Evolutionary conservation across 2,888 invertebrate genomes (phyloP).

Genomic region (Pterostichus madidus): DNA sequence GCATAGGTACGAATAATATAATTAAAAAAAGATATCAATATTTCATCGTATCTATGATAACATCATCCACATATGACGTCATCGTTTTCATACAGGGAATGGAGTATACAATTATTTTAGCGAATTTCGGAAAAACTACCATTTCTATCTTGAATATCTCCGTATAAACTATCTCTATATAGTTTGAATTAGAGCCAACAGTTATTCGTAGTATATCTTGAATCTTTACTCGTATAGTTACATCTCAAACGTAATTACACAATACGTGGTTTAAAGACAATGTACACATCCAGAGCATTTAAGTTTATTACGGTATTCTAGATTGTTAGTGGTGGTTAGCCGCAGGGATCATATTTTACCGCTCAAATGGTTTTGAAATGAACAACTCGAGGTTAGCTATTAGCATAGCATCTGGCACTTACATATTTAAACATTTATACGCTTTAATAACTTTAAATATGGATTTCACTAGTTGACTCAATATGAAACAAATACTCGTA

Average conservation of each 20-base stretch:
- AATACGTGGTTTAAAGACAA: conserved; percentile 4
- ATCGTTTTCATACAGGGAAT: too few relatives aligned
- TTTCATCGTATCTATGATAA: too few relatives aligned
- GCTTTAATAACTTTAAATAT: neutral
- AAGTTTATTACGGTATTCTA: conserved; percentile 29
- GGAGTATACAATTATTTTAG: too few relatives aligned
- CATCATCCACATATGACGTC: too few relatives aligned
- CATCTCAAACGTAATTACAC: conserved; percentile 16
- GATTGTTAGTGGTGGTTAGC: conserved; percentile 12
- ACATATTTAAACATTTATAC: conserved; percentile 26
- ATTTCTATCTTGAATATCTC: too few relatives aligned
- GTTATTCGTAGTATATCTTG: neutral
- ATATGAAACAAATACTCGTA: neutral
- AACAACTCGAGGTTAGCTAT: neutral
- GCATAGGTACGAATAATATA: too few relatives aligned
- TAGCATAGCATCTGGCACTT: conserved; percentile 25
- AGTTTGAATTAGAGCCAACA: neutral
- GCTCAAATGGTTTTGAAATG: conserved; percentile 30
- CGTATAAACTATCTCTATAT: neutral
- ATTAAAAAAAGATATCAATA: too few relatives aligned
- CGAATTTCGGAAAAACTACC: too few relatives aligned
- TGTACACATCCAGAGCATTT: conserved; percentile 24
- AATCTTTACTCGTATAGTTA: conserved; percentile 13
- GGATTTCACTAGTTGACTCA: neutral
- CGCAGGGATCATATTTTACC: conserved; percentile 1